phyloP scores from a whole-genome alignment of 2,797 vertebrate genomes.

The Pampus argenteus region DNA sequence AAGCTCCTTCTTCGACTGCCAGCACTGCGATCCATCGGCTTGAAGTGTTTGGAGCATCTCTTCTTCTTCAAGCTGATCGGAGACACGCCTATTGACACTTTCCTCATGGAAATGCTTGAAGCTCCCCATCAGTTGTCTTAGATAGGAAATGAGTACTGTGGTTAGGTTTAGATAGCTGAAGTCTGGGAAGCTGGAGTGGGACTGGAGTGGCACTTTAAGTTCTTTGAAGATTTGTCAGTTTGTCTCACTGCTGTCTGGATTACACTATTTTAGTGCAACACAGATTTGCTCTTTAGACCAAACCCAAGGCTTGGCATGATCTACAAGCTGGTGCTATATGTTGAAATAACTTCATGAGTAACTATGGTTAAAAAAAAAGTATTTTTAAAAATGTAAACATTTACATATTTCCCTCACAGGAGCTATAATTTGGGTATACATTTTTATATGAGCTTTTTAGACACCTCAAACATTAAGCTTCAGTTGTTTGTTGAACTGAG shows the following conservation, averaged over 20 bases:
- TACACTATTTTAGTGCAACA: constrained; percentile 80
- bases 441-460: constrained; percentile 87
- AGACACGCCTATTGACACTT: constrained; percentile 98
- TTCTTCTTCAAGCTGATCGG: constrained; percentile 99
- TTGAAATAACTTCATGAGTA: constrained; percentile 80
- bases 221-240: constrained; percentile 86
- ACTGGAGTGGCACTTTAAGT: constrained; percentile 88
- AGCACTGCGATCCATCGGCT: constrained; percentile 93
- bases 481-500: constrained; percentile 71
- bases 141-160: constrained; percentile 77
- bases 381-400: constrained; percentile 81
- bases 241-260: constrained; percentile 86
- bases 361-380: constrained; percentile 73
- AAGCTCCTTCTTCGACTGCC: constrained; percentile 95
- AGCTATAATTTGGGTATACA: constrained; percentile 83
- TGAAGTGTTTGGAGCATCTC: constrained; percentile 98
- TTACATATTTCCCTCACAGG: constrained; percentile 80
- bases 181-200: constrained; percentile 84
- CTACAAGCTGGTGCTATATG: constrained; percentile 87
- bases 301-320: constrained; percentile 85
- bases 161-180: constrained; percentile 78
- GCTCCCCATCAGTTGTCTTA: constrained; percentile 91
- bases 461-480: constrained; percentile 75
- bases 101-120: constrained; percentile 99
- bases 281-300: constrained; percentile 86